A percentile compares a stretch with the other conserved stretches of the same genome.
phyloP scores from a whole-genome alignment of 1,140 invertebrate genomes.

The Drosophila mojavensis region DNA sequence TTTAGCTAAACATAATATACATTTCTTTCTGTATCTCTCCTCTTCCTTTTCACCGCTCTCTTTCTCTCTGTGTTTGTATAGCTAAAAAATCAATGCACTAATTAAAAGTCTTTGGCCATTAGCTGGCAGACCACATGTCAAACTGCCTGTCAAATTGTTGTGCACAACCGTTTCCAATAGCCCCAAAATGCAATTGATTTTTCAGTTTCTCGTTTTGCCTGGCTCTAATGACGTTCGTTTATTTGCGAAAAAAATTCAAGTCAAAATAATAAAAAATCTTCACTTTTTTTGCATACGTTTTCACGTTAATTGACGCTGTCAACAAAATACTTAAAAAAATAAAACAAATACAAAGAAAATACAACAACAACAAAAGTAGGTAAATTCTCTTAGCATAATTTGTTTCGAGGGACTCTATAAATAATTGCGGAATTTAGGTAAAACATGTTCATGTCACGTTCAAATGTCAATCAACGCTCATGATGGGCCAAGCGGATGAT shows the following conservation, averaged over 20 bases:
- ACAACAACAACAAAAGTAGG: slow-evolving; percentile 4
- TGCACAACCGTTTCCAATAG: slow-evolving; percentile 10
- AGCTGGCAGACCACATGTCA: slow-evolving; percentile 24
- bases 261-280: slow-evolving; percentile 33
- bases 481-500: neutral
- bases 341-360: neutral
- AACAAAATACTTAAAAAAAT: slow-evolving; percentile 54
- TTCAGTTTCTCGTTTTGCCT: slow-evolving; percentile 13
- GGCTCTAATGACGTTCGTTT: slow-evolving; percentile 29
- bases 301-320: slow-evolving; percentile 74
- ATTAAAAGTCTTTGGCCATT: slow-evolving; percentile 16
- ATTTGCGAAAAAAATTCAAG: slow-evolving; percentile 35
- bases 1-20: neutral
- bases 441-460: slow-evolving; percentile 80
- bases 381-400: slow-evolving; percentile 49
- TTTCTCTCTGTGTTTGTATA: neutral
- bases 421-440: slow-evolving; percentile 80
- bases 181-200: slow-evolving; percentile 47
- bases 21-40: neutral
- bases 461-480: slow-evolving; percentile 69
- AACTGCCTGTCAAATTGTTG: slow-evolving; percentile 19
- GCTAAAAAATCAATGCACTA: slow-evolving; percentile 13
- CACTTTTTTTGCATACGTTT: slow-evolving; percentile 28
- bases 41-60: neutral
- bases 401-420: slow-evolving; percentile 43